Percentiles rank a stretch among this genome's conserved stretches.
phyloP scores from a whole-genome alignment of 2,797 vertebrate species.

The Moxostoma hubbsi region DNA sequence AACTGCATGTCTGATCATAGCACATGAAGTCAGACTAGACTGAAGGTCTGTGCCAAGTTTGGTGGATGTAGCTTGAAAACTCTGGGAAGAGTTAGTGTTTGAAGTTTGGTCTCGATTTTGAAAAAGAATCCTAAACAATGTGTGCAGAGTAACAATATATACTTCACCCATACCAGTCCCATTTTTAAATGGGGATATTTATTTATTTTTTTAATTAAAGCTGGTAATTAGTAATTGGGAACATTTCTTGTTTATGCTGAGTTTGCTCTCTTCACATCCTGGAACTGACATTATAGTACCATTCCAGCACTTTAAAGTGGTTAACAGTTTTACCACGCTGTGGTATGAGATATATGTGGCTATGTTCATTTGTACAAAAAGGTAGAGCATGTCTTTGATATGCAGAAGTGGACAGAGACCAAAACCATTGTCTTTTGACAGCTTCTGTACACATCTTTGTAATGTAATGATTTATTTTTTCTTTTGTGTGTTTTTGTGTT shows the following conservation, averaged over 20 bases:
- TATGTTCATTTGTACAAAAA: slow-evolving; percentile 3
- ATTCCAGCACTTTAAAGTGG: slow-evolving; percentile 12
- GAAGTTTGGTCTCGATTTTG: too few species aligned
- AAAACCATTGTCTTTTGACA: neutral
- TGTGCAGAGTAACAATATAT: too few species aligned
- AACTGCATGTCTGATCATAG: too few species aligned
- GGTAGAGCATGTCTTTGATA: neutral
- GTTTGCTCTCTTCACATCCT: neutral
- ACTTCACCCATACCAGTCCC: too few species aligned
- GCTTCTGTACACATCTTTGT: slow-evolving; percentile 5
- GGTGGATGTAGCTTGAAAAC: too few species aligned
- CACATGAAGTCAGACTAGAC: too few species aligned
- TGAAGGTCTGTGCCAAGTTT: too few species aligned
- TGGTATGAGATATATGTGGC: neutral
- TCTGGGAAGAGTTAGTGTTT: too few species aligned
- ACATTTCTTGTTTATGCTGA: neutral
- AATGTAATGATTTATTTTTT: slow-evolving; percentile 30
- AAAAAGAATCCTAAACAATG: too few species aligned
- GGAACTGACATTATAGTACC: neutral
- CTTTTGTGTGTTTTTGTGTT: slow-evolving; percentile 39
- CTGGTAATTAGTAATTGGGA: too few species aligned
- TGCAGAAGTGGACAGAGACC: neutral
- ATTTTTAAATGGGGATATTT: too few species aligned
- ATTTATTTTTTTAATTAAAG: too few species aligned
- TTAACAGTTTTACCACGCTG: neutral